phyloP scores from a whole-genome alignment of 2,797 vertebrate genomes.

The Chanos chanos region DNA sequence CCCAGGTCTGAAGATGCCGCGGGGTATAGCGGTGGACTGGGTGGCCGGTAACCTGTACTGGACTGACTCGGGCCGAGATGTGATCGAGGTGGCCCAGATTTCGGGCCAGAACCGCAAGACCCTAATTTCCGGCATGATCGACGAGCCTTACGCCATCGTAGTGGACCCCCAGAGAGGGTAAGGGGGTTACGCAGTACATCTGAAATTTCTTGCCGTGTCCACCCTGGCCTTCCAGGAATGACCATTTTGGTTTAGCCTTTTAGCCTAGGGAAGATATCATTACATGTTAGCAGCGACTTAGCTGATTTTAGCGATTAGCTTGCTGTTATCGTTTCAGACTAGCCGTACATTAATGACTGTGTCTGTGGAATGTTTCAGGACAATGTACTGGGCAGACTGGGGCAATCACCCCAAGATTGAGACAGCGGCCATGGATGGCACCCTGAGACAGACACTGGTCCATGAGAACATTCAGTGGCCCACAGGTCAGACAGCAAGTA shows the following conservation, averaged over 20 bases:
- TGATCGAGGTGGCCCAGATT: conserved; percentile 95
- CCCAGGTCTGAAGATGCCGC: conserved; percentile 90
- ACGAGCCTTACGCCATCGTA: conserved; percentile 92
- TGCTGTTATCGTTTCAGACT: too few relatives aligned
- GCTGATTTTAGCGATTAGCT: not conserved
- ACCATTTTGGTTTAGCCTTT: too few relatives aligned
- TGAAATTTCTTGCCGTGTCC: too few relatives aligned
- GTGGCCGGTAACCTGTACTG: conserved; percentile 96
- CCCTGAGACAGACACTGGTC: conserved; percentile 87
- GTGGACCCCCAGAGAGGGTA: conserved; percentile 91
- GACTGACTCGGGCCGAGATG: conserved; percentile 94
- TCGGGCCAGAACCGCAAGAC: conserved; percentile 93
- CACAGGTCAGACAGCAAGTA: conserved; percentile 71
- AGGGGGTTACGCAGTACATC: too few relatives aligned
- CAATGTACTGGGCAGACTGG: conserved; percentile 99
- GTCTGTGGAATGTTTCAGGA: conserved; percentile 61
- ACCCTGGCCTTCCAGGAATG: too few relatives aligned
- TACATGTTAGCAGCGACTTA: not conserved
- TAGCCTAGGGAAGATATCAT: too few relatives aligned
- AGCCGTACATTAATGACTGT: not conserved
- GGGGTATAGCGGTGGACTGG: conserved; percentile 95
- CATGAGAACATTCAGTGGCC: conserved; percentile 98
- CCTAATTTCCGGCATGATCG: conserved; percentile 94
- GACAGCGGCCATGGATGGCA: conserved; percentile 94
- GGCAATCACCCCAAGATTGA: conserved; percentile 98